phyloP scores from a whole-genome alignment of 2,113 vertebrate genomes.

The Pardalotus punctatus region DNA sequence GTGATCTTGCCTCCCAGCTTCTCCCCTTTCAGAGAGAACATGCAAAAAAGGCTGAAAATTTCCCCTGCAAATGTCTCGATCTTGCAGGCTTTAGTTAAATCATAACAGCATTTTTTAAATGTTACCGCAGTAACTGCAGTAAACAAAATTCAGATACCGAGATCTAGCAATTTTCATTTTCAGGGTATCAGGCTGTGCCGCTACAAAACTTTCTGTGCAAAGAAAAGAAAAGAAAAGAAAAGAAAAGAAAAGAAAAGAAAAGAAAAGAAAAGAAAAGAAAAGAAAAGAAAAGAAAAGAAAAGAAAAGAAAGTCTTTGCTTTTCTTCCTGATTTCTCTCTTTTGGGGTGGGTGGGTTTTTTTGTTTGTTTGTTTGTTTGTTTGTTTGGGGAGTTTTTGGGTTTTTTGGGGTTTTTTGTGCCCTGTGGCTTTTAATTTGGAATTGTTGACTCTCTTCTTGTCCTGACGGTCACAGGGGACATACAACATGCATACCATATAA shows the following conservation, averaged over 20 bases:
- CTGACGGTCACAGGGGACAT: background rate
- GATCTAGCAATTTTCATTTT: background rate
- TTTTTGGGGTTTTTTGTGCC: background rate
- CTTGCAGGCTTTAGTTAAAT: background rate
- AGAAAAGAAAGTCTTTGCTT: background rate
- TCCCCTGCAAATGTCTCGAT: background rate
- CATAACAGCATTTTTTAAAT: background rate
- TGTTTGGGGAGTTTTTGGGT: background rate
- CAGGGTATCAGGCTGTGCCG: background rate
- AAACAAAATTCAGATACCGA: background rate
- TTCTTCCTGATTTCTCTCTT: background rate
- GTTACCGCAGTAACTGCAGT: background rate
- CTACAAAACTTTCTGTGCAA: background rate
- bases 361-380: background rate
- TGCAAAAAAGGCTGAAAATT: background rate
- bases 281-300: background rate
- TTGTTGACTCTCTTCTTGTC: background rate
- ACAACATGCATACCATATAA: slow-evolving; percentile 20
- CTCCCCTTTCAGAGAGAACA: background rate
- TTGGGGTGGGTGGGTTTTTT: no score
- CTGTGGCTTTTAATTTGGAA: slow-evolving; percentile 33
- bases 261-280: no score
- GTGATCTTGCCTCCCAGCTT: background rate
- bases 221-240: background rate
- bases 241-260: no score